These are phyloP conservation scores for Enteromius anoplus DNA, from an alignment of 2,797 vertebrate species.

Conservation along the genomic window DNA sequence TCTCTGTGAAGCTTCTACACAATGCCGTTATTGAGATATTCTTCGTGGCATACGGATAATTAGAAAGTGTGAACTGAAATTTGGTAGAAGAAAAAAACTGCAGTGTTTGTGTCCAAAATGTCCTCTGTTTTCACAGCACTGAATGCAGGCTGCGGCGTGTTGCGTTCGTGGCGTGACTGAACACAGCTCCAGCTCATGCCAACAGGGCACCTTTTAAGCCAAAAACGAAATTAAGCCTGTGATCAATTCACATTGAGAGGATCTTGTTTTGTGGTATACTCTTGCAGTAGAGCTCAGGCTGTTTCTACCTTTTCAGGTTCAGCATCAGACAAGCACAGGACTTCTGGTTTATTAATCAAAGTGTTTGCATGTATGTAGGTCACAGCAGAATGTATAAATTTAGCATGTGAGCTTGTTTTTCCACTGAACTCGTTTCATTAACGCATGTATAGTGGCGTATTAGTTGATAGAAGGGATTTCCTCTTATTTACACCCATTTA, in stretches of 20 bases:
- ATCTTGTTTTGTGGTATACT: neutral
- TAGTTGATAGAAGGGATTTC: neutral
- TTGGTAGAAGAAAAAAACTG: neutral
- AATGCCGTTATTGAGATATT: neutral
- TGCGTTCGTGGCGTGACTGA: slow-evolving; percentile 11
- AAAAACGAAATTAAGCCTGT: neutral
- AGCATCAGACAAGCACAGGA: neutral
- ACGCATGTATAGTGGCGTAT: neutral
- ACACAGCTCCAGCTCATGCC: slow-evolving; percentile 8
- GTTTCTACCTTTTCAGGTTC: neutral
- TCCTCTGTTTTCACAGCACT: neutral
- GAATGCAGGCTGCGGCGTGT: slow-evolving; percentile 2
- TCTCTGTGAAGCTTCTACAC: slow-evolving; percentile 4
- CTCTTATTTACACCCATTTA: slow-evolving; percentile 14
- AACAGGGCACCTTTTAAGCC: neutral
- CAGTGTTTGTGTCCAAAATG: neutral
- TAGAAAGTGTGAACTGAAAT: slow-evolving; percentile 16
- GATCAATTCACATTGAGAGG: slow-evolving; percentile 9
- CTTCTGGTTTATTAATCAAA: neutral
- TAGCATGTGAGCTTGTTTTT: neutral
- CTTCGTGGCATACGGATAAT: neutral
- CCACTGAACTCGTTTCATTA: neutral
- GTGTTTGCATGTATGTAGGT: neutral
- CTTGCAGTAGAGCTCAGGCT: neutral
- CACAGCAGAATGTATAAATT: neutral